Conservation (phyloP, 2,113 vertebrate species). For the Mungos mungo region DNA sequence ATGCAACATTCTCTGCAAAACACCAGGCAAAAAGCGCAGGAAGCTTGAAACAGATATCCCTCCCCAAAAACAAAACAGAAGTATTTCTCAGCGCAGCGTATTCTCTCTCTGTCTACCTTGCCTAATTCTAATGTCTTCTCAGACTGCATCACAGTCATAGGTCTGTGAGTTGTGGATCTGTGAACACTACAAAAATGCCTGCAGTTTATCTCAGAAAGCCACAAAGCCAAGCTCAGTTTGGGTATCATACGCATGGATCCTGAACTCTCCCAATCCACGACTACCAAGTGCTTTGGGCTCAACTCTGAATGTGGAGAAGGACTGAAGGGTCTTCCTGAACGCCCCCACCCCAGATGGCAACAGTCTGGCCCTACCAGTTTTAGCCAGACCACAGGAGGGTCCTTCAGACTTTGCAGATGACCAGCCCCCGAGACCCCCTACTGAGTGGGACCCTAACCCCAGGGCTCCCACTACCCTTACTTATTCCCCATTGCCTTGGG, state of each 20-base stretch:
- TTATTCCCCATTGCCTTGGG: not conserved
- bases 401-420: not conserved
- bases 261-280: not conserved
- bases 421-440: not conserved
- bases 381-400: constrained; percentile 11
- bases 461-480: not conserved
- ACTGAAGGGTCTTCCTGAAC: constrained; percentile 21
- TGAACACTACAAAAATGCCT: not conserved
- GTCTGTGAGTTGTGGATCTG: not conserved
- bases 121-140: not conserved
- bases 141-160: not conserved
- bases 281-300: not conserved
- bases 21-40: constrained; percentile 38
- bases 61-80: constrained; percentile 47
- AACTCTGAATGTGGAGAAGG: not conserved
- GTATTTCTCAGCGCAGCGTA: not conserved
- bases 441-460: constrained; percentile 25
- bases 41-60: constrained; percentile 43
- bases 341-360: not conserved
- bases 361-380: constrained; percentile 1
- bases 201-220: not conserved
- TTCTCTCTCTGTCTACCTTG: constrained; percentile 5
- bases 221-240: not conserved
- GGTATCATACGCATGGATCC: not conserved
- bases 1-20: constrained; percentile 55